These are phyloP conservation scores for Drosophila leonis DNA, from an alignment of 2,888 invertebrate species.

Conservation along the genomic window DNA sequence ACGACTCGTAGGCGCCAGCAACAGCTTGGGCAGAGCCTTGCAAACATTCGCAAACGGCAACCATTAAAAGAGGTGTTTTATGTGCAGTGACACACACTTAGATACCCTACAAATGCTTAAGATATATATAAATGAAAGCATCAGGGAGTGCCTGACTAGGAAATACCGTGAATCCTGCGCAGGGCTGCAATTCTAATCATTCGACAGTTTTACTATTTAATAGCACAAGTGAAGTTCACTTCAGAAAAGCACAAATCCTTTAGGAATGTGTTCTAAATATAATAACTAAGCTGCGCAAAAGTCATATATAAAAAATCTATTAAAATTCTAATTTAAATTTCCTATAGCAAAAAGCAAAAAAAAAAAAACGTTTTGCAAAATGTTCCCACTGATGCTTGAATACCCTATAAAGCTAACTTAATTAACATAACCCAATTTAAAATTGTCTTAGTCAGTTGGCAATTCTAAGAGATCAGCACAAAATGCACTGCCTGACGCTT, in stretches of 20 bases:
- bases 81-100: background rate
- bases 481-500: background rate
- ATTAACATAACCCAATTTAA: background rate
- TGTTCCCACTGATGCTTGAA: background rate
- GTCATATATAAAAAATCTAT: background rate
- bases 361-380: background rate
- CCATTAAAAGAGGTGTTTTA: background rate
- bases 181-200: background rate
- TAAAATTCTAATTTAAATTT: background rate
- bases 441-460: background rate
- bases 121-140: background rate
- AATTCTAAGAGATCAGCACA: background rate
- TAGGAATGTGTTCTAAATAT: background rate
- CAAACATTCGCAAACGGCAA: constrained; percentile 45
- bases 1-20: constrained; percentile 51
- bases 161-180: background rate
- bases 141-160: background rate
- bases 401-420: background rate
- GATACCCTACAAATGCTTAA: background rate
- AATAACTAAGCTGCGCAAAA: background rate
- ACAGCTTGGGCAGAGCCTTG: constrained; percentile 48
- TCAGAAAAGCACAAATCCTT: background rate
- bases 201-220: background rate
- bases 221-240: background rate
- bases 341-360: background rate